Percentiles rank a stretch among this genome's conserved stretches.
phyloP scores from a whole-genome alignment of 2,797 vertebrate species.

The Cirrhinus molitorella region DNA sequence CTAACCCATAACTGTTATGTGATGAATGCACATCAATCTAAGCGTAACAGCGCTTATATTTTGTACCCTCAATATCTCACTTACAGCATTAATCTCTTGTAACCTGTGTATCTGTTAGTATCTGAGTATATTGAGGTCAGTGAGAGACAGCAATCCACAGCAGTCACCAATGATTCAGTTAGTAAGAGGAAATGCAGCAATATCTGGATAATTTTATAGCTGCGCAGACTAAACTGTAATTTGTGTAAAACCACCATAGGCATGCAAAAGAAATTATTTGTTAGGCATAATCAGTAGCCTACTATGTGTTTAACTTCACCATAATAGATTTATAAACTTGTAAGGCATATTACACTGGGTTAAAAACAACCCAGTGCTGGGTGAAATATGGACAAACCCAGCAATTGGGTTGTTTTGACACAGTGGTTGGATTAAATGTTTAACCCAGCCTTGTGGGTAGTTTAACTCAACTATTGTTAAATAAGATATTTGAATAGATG shows the following conservation, averaged over 20 bases:
- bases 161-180: neutral
- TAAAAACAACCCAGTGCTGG: no score
- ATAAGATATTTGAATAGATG: no score
- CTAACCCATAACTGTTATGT: slow-evolving; percentile 7
- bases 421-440: no score
- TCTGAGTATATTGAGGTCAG: neutral
- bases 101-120: neutral
- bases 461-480: no score
- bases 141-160: neutral
- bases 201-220: slow-evolving; percentile 10
- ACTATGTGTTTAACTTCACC: neutral
- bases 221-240: neutral
- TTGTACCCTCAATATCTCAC: slow-evolving; percentile 10
- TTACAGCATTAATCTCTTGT: slow-evolving; percentile 7
- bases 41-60: neutral
- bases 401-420: no score
- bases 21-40: slow-evolving; percentile 25
- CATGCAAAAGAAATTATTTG: neutral
- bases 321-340: neutral
- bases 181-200: slow-evolving; percentile 11
- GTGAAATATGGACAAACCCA: no score
- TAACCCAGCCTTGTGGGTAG: no score
- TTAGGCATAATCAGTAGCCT: slow-evolving; percentile 1
- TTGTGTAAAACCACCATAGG: neutral
- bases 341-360: neutral